A percentile compares a stretch with the other conserved stretches of the same genome.
These are phyloP conservation scores for Nasonia oneida DNA, from an alignment of 2,888 invertebrate genomes.

Conservation along the genomic window DNA sequence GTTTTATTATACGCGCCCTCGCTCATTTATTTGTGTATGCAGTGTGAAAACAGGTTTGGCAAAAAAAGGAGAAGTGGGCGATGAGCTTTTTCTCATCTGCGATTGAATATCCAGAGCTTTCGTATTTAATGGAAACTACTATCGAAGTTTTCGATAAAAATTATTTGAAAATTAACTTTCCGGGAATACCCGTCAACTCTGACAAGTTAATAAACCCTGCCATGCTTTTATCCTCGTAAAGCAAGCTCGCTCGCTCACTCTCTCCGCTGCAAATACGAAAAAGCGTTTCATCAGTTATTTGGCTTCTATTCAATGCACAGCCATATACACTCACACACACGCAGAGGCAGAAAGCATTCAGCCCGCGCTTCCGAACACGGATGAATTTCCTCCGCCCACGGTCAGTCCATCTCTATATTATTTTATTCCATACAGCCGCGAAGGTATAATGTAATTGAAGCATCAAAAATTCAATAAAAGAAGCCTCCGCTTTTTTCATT, in stretches of 20 bases:
- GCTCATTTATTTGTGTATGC: conserved; percentile 19
- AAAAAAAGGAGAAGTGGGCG: background rate
- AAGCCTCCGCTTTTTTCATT: conserved; percentile 25
- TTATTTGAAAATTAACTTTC: too few relatives aligned
- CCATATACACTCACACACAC: background rate
- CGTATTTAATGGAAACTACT: too few relatives aligned
- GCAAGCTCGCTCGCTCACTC: conserved; percentile 12
- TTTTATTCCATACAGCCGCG: conserved; percentile 7
- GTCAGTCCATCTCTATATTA: background rate
- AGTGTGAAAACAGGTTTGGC: conserved; percentile 26
- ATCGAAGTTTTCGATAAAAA: too few relatives aligned
- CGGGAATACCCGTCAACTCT: background rate
- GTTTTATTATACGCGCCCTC: conserved; percentile 27
- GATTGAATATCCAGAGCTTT: background rate
- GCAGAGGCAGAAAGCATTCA: background rate
- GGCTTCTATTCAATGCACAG: conserved; percentile 29
- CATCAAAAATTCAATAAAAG: conserved; percentile 54
- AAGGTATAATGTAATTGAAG: conserved; percentile 46
- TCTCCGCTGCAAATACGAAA: conserved; percentile 10
- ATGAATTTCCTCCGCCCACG: background rate
- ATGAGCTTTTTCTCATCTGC: background rate
- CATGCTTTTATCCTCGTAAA: background rate
- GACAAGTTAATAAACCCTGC: background rate
- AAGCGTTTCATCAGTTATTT: conserved; percentile 25
- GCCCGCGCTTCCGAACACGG: background rate